Percentiles rank a stretch among this genome's conserved stretches.
These are phyloP conservation scores for Zapus hudsonius DNA, from an alignment of 2,113 vertebrate species.

Conservation along the genomic window DNA sequence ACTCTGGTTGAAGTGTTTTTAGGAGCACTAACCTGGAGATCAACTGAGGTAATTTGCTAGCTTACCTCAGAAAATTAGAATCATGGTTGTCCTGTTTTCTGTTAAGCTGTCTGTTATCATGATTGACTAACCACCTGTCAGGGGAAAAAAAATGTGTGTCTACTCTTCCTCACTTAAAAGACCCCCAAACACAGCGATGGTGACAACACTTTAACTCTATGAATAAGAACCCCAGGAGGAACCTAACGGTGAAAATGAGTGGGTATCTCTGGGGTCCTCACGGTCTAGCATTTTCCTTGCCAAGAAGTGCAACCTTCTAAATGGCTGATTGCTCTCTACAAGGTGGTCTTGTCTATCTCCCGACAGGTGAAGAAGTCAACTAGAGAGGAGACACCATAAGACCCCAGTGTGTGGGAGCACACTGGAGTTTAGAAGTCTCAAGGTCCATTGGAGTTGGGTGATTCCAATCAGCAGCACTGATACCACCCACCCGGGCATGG, in stretches of 20 bases:
- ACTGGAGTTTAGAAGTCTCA: background rate
- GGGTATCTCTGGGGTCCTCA: background rate
- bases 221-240: background rate
- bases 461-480: background rate
- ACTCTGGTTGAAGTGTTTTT: slow-evolving; percentile 51
- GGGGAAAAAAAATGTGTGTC: background rate
- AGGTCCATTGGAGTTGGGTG: accelerated
- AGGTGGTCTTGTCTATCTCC: background rate
- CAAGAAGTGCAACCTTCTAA: background rate
- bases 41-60: slow-evolving; percentile 54
- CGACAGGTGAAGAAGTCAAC: background rate
- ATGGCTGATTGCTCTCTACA: background rate
- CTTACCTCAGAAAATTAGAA: slow-evolving; percentile 53
- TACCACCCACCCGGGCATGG: too few relatives aligned
- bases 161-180: background rate
- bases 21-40: slow-evolving; percentile 53
- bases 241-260: background rate
- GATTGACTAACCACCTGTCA: background rate
- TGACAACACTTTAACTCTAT: background rate
- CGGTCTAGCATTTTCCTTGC: background rate
- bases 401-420: too few relatives aligned
- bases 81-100: background rate
- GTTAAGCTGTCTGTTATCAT: background rate
- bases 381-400: background rate
- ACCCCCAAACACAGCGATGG: background rate